Evolutionary conservation across 2,113 vertebrate species (phyloP).

Genomic region (Erinaceus europaeus): DNA sequence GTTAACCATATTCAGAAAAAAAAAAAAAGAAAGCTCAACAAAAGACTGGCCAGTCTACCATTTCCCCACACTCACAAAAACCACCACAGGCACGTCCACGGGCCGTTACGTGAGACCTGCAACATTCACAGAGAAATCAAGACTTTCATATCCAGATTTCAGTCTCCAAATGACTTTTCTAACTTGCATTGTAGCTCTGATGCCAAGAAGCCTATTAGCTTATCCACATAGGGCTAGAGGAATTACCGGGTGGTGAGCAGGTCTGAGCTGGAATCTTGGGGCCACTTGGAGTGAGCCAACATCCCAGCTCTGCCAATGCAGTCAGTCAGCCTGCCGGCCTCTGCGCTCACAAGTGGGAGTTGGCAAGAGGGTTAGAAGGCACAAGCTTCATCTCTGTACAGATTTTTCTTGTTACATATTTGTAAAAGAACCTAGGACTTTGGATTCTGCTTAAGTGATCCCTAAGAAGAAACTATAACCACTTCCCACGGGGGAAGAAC

Average conservation of each 20-base stretch:
- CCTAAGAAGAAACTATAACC: conserved; percentile 72
- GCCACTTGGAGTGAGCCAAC: neutral
- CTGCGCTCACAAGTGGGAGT: neutral
- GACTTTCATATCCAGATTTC: conserved; percentile 25
- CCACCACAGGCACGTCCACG: conserved; percentile 17
- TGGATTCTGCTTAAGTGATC: conserved; percentile 65
- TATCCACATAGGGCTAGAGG: conserved; percentile 40
- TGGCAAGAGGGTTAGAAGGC: conserved; percentile 80
- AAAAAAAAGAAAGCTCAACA: neutral
- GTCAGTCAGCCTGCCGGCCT: neutral
- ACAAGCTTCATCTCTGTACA: conserved; percentile 77
- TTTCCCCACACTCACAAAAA: conserved; percentile 10
- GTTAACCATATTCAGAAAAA: conserved; percentile 28
- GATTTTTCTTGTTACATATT: conserved; percentile 66
- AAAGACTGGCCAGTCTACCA: conserved; percentile 35
- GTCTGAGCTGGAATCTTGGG: neutral
- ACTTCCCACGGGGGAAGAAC: conserved; percentile 37
- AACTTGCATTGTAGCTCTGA: conserved; percentile 23
- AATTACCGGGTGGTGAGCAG: neutral
- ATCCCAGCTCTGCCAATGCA: neutral
- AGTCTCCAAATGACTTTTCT: conserved; percentile 63
- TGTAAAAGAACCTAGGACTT: conserved; percentile 59
- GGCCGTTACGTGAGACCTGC: conserved; percentile 44
- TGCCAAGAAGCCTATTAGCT: conserved; percentile 47
- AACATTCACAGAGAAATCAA: too few relatives aligned